These are phyloP conservation scores for Scortum barcoo DNA, from an alignment of 2,113 vertebrate species.

Conservation along the genomic window DNA sequence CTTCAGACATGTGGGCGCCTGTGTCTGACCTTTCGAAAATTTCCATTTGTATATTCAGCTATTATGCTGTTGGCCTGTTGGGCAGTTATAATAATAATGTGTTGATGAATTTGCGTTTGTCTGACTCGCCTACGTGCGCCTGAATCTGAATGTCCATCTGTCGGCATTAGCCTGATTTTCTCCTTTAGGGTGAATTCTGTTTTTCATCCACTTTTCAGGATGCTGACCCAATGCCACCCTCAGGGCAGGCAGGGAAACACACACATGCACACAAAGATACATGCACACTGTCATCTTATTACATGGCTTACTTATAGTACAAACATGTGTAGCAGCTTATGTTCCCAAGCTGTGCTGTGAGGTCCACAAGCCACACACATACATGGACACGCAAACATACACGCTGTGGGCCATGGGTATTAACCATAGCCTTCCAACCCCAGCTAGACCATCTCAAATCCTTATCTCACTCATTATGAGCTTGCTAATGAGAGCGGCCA, in stretches of 20 bases:
- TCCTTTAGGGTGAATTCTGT: background rate
- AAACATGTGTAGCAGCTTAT: slow-evolving; percentile 63
- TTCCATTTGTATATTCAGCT: slow-evolving; percentile 18
- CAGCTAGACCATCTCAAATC: slow-evolving; percentile 58
- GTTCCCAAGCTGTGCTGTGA: slow-evolving; percentile 59
- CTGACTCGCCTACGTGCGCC: background rate
- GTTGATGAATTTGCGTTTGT: slow-evolving; percentile 7
- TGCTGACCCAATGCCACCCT: background rate
- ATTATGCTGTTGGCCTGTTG: background rate
- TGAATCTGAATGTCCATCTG: background rate
- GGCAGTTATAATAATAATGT: background rate
- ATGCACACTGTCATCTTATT: slow-evolving; percentile 25
- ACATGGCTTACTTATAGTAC: slow-evolving; percentile 55
- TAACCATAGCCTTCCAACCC: slow-evolving; percentile 48
- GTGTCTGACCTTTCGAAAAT: slow-evolving; percentile 7
- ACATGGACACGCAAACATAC: slow-evolving; percentile 14
- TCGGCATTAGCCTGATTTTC: background rate
- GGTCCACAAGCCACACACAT: slow-evolving; percentile 19
- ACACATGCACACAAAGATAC: slow-evolving; percentile 8
- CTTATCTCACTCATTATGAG: slow-evolving; percentile 72
- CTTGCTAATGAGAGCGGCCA: slow-evolving; percentile 64
- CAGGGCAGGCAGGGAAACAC: background rate
- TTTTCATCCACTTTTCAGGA: slow-evolving; percentile 10
- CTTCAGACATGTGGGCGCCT: slow-evolving; percentile 33
- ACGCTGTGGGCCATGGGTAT: slow-evolving; percentile 30